These are phyloP conservation scores for Neogale vison DNA, from an alignment of 2,113 vertebrate species.

Conservation along the genomic window DNA sequence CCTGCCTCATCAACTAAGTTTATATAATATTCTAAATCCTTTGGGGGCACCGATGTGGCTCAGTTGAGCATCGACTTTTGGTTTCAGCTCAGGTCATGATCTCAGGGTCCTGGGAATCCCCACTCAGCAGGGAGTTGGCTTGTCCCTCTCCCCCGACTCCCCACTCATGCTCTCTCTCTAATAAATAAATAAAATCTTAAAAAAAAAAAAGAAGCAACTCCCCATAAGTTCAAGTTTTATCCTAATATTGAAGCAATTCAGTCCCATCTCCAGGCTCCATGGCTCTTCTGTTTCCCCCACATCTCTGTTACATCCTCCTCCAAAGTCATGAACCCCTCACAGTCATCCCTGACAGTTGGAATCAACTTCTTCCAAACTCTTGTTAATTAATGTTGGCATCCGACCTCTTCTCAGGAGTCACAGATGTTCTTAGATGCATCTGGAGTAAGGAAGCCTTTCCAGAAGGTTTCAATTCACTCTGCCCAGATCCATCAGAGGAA, in stretches of 20 bases:
- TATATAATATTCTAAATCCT: neutral
- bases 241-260: neutral
- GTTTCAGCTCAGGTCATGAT: neutral
- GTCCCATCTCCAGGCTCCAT: neutral
- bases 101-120: neutral
- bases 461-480: neutral
- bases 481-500: neutral
- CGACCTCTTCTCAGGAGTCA: neutral
- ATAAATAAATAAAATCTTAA: neutral
- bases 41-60: neutral
- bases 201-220: neutral
- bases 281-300: neutral
- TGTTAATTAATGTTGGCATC: neutral
- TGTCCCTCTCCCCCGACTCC: neutral
- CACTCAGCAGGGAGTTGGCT: neutral
- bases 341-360: neutral
- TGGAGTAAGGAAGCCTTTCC: neutral
- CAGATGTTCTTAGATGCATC: neutral
- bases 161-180: neutral
- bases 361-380: neutral
- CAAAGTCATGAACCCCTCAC: neutral
- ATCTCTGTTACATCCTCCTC: neutral
- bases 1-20: neutral
- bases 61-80: neutral
- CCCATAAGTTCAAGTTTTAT: neutral